Evolutionary conservation across 2,113 vertebrate genomes (phyloP), one percentile per base, ranked within the genome.

Genomic region (Nipponia nippon): DNA sequence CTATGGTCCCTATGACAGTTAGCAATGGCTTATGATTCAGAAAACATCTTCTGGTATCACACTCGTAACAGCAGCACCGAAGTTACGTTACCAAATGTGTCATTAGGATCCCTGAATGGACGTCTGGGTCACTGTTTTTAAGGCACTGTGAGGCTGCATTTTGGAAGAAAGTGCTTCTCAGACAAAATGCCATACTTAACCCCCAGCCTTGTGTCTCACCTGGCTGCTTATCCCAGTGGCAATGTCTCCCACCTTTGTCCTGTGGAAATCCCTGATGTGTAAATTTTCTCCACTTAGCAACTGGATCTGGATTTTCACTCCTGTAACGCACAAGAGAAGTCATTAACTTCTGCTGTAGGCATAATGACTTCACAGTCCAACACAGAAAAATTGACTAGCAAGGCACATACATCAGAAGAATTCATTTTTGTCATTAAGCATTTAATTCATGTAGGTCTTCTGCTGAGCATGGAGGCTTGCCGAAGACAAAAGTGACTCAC

Each of bases 151-250:
- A 61, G 23, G 59, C 32, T 73, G 67, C 18, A 13, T 20, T 2
- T 40, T 2, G 26, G 71, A 47, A 78, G 61, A n/a, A 87, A 72
- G 3, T 9, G 7, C 25, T 77, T 27, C 50, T 23, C 13, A 10
- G 52, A 21, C 49, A 40, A 72, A 22, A 49, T 3, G 7, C 47
- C 8, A 10, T 11, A 16, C 52, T 22, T 21, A 17, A 8, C 44
- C 58, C 73, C 27, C 63, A 49, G 63, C 50, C 14, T 13, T 32
- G 20, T 16, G 53, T 38, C 98, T 98, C 95, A 99, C 99, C 99
- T 99, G 99, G 97, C 99, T 99, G 89, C 99, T 99, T 98, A 99
- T 99, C 91, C 99, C 99, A 1, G 98, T 99, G 44, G 99, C 99
- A 7, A 99, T 98, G 97, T 99, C 99, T 90, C 99, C 99, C 96